Conservation (phyloP, 2,888 invertebrate species). For the Stenotaenia linearis region DNA sequence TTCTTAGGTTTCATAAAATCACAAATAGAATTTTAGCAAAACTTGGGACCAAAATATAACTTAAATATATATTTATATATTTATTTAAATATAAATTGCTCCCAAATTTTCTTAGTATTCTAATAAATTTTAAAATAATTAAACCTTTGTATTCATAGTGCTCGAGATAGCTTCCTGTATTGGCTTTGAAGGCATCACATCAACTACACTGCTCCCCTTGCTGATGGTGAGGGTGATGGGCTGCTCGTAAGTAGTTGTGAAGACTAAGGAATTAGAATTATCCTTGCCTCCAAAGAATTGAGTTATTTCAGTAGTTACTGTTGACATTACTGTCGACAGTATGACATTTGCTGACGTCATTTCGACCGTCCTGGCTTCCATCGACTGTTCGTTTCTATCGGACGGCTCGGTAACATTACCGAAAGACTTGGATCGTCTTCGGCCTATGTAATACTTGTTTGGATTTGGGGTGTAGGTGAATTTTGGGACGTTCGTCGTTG, state of each 20-base stretch:
- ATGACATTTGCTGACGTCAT: background rate
- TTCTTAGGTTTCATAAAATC: background rate
- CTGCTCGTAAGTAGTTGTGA: constrained; percentile 29
- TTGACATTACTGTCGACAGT: constrained; percentile 1
- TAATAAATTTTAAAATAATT: no score
- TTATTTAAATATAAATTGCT: no score
- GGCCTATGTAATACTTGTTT: constrained; percentile 14
- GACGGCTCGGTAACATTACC: background rate
- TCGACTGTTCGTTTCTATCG: background rate
- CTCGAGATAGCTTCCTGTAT: background rate
- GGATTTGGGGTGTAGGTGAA: constrained; percentile 30
- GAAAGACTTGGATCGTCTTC: background rate
- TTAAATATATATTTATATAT: no score
- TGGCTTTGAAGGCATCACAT: background rate
- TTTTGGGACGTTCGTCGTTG: background rate
- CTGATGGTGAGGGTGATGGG: background rate
- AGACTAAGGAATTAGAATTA: constrained; percentile 6
- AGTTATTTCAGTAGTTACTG: constrained; percentile 29
- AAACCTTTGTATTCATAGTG: background rate
- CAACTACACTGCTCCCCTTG: background rate
- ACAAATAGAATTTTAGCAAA: background rate
- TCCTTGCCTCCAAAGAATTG: constrained; percentile 26
- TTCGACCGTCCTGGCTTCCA: constrained; percentile 24
- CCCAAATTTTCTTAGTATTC: no score
- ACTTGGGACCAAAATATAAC: no score